Evolutionary conservation across 2,113 vertebrate species (phyloP), one percentile per base, ranked within the genome.

Genomic region (Sander vitreus): DNA sequence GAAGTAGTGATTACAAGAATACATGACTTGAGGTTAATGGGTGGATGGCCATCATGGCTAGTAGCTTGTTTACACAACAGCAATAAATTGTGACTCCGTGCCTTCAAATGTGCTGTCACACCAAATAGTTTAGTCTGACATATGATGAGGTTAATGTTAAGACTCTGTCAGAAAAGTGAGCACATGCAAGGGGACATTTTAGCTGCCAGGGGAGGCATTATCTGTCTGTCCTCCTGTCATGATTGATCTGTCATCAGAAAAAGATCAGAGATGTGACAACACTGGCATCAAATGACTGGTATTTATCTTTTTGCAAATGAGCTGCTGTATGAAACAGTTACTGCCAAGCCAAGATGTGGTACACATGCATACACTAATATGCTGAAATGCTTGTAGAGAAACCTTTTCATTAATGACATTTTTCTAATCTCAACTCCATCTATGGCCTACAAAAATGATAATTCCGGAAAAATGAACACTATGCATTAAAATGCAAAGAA

Each of bases 401-500:
- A 81, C 75, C 55, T 76, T 87, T 84, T 71, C 81, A 85, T 82
- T 90, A 88, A 85, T 67, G 69, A 30, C 63, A 55, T 72, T 84
- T 89, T 73, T 73, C 14, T 66, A 87, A 93, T 93, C 89, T 79
- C 47, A 65, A 84, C 39, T 76, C 88, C 78, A 92, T 92, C 90
- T 85, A 63, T n/a, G 10, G 60, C 69, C 76, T 39, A 59, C 57
- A 83, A 84, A 78, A 76, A 84, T 81, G 69, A 78, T 70, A 85
- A 87, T 83, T 77, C 83, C 54, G 43, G 69, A 59, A 68, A 92
- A 88, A 93, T 85, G 39, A 89, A 76, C 25, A 3, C 6, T 11
- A 23, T 53, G 2, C 72, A 82, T 89, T 92, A 77, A 86, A 92
- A 93, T 91, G 91, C 85, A 92, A 89, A 72, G 83, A 83, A 88